Conservation (phyloP, 2,888 invertebrate genomes). For the Erannis defoliaria region DNA sequence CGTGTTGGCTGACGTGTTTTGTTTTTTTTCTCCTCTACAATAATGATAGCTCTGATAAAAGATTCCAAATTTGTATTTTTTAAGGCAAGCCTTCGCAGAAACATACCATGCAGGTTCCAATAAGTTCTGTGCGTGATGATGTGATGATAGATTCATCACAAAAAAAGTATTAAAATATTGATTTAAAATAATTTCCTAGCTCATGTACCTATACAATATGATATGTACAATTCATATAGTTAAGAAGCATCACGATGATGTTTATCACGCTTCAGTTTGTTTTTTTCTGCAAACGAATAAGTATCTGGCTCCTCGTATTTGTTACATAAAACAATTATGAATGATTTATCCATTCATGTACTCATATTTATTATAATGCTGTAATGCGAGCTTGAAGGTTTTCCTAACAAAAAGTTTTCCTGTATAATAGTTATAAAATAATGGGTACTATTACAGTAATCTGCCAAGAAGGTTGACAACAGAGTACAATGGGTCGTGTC, state of each 20-base stretch:
- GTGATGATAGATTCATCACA: conserved; percentile 12
- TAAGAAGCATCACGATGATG: conserved; percentile 2
- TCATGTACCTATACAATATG: conserved; percentile 14
- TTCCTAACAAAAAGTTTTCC: conserved; percentile 71
- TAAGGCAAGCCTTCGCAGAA: conserved; percentile 6
- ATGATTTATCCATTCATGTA: conserved; percentile 39
- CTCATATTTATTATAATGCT: conserved; percentile 39
- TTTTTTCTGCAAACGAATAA: conserved; percentile 12
- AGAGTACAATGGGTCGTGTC: conserved; percentile 52
- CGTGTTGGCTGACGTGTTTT: conserved; percentile 49
- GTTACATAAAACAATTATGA: conserved; percentile 9
- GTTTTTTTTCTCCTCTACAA: conserved; percentile 43
- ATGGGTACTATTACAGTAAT: conserved; percentile 57
- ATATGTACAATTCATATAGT: background rate
- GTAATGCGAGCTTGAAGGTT: conserved; percentile 61
- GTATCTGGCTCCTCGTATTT: conserved; percentile 6
- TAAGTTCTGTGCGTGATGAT: background rate
- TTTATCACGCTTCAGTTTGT: conserved; percentile 6
- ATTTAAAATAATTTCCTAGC: conserved; percentile 14
- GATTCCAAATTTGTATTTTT: conserved; percentile 18
- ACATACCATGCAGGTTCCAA: background rate
- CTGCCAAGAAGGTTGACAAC: conserved; percentile 56
- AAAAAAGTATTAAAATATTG: conserved; percentile 17
- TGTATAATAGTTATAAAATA: conserved; percentile 51
- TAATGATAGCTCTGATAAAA: conserved; percentile 17